phyloP scores from a whole-genome alignment of 2,797 vertebrate species.

The Tapera naevia region DNA sequence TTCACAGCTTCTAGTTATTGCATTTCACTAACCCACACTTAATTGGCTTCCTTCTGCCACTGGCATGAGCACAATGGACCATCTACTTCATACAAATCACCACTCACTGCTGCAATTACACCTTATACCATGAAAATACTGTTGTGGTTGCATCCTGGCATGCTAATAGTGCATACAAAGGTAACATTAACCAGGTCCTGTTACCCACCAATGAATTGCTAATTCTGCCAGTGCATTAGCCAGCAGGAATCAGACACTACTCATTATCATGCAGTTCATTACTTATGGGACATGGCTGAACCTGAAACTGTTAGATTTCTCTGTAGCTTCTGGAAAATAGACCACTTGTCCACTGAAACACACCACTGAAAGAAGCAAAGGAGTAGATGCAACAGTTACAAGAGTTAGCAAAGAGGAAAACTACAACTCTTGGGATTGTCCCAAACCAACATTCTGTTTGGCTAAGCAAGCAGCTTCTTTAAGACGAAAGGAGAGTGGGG shows the following conservation, averaged over 20 bases:
- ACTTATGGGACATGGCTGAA: neutral
- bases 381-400: neutral
- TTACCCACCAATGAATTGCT: neutral
- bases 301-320: neutral
- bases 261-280: neutral
- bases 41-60: constrained; percentile 5
- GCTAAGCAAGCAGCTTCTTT: neutral
- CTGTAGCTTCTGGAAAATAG: neutral
- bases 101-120: neutral
- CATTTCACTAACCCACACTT: neutral
- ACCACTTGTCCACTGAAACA: neutral
- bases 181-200: neutral
- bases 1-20: neutral
- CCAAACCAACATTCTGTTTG: neutral
- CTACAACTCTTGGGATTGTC: neutral
- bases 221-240: neutral
- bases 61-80: neutral
- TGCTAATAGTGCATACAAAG: neutral
- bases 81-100: neutral
- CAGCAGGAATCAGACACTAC: neutral
- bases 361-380: neutral
- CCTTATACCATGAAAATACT: neutral
- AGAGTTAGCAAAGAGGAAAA: neutral
- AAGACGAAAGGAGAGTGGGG: neutral
- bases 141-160: neutral